Base-by-base conservation (phyloP, 2,888 invertebrate species). In the Synanthedon formicaeformis region DNA sequence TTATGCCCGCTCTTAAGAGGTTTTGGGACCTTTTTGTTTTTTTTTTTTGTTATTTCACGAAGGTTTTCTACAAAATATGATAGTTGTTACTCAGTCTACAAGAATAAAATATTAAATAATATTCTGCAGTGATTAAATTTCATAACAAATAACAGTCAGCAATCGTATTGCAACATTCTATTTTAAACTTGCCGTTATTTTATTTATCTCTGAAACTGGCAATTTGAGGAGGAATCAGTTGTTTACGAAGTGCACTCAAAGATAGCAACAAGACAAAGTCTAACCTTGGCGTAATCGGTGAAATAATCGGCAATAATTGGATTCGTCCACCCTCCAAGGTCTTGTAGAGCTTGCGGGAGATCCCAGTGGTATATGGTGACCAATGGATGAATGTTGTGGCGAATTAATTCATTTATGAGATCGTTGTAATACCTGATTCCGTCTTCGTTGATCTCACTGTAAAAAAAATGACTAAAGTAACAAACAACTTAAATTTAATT, bases 361-460 rank as follows among this genome's bases (percentile, higher is more conserved):
- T 92, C 91, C 90, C 91, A 92, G 64, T 92, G 92, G 77, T 91
- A 91, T 70, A 92, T 80, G 0, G 91, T 92, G 3, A 91, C 87
- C 54, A 91, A 67, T 0, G 93, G 92, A 53, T 76, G 65, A 50
- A 94, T 91, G n/a, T 77, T 80, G 53, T 88, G 75, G 1, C 65
- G 73, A 3, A 80, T 55, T 3, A 93, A 75, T 61, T 88, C 90
- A 51, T 90, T 75, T 12, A 93, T 83, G 18, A 94, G 67, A 50
- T 88, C 78, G 53, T 87, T 89, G 76, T 93, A 93, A 73, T 92
- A 92, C 48, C 78, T 69, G 40, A 87, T 60, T 13, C 85, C 86
- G 12, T 81, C 82, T 56, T 71, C 68, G 57, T 80, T 87, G 1
- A 85, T 57, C 23, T 78, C 60, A 58, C 76, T 81, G 64, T 34